phyloP scores from a whole-genome alignment of 2,888 invertebrate species.

The Tyria jacobaeae region DNA sequence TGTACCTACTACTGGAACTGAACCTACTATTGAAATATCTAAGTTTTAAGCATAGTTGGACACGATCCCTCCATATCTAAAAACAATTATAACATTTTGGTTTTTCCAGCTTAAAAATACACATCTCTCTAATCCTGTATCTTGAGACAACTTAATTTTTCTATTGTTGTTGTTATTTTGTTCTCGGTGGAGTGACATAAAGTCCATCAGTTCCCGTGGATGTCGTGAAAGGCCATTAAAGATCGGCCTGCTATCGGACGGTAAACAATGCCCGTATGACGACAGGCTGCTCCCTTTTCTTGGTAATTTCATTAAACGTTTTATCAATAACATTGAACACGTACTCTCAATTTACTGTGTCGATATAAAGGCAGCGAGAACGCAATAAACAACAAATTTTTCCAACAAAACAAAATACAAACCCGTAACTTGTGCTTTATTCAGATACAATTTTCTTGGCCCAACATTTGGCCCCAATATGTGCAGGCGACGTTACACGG shows the following conservation, averaged over 20 bases:
- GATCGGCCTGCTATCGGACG: too few relatives aligned
- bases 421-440: conserved; percentile 19
- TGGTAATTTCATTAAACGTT: too few relatives aligned
- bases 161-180: not conserved
- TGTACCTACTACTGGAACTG: not conserved
- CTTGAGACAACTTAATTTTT: not conserved
- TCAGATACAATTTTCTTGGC: conserved; percentile 40
- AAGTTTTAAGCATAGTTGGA: not conserved
- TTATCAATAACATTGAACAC: not conserved
- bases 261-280: too few relatives aligned
- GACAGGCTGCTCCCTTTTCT: too few relatives aligned
- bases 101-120: not conserved
- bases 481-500: conserved; percentile 32
- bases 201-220: too few relatives aligned
- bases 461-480: conserved; percentile 43
- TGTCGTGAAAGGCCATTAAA: too few relatives aligned
- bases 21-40: too few relatives aligned
- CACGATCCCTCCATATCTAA: not conserved
- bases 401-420: not conserved
- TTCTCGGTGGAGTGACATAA: not conserved
- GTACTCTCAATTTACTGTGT: not conserved
- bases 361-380: not conserved
- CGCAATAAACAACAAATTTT: conserved; percentile 3
- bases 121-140: not conserved
- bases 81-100: too few relatives aligned